Evolutionary conservation across 2,797 vertebrate species (phyloP), one percentile per base, ranked within the genome.

Genomic region (Mastacembelus armatus): DNA sequence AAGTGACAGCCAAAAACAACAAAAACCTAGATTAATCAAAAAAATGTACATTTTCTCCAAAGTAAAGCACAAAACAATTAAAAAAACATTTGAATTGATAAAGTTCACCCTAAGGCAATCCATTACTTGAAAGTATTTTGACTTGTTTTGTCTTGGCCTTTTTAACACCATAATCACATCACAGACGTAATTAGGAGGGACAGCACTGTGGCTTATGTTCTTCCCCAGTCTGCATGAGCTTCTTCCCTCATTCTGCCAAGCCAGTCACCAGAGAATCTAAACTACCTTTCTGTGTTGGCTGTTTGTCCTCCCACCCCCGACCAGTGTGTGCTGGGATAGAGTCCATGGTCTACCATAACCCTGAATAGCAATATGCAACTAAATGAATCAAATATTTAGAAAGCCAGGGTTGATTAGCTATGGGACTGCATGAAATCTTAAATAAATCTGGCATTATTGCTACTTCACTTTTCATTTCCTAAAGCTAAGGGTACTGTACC

Each of bases 211-310:
- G 30, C 11, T 3, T 64, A 44, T 29, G 39, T 52, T 54, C n/a
- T 12, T 43, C 33, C 58, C 2, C 12, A 50, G 54, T 58, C 51
- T 67, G 54, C 21, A 27, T 49, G 54, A 61, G 38, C 58, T 61
- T 54, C 40, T 51, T 72, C 58, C 39, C 59, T 51, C 39, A 32
- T 52, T 77, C 50, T 56, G 30, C 68, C 40, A 60, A 72, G 51
- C 19, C 30, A 39, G 12, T 40, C 68, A 48, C 68, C 42, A 10
- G 48, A 74, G 80, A 77, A 74, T 74, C 40, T 54, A 65, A 71
- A 68, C 38, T 55, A 70, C 57, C 39, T 77, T 57, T 55, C 35
- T 65, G 48, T 60, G 43, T 30, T 48, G 51, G 15, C 26, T 49
- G 70, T 75, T 68, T 74, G 66, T 73, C n/a, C n/a, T n/a, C n/a